Conservation (phyloP, 2,888 invertebrate genomes). For the Pseudoips prasinana region DNA sequence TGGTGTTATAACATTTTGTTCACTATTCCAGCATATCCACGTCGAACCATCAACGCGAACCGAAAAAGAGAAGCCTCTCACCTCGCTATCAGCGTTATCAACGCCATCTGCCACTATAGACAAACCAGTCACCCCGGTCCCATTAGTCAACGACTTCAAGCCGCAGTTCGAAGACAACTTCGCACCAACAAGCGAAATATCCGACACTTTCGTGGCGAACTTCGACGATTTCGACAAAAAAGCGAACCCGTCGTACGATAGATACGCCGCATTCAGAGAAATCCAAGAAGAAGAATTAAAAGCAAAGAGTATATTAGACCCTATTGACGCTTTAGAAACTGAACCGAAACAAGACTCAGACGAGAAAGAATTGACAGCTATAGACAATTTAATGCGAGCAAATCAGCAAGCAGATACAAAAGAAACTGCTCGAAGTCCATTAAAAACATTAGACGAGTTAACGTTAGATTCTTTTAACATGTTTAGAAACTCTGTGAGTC, state of each 20-base stretch:
- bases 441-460: constrained; percentile 66
- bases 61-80: constrained; percentile 50
- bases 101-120: constrained; percentile 17
- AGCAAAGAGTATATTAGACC: constrained; percentile 61
- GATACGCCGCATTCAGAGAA: constrained; percentile 94
- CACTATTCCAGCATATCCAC: constrained; percentile 60
- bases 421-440: constrained; percentile 58
- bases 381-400: constrained; percentile 54
- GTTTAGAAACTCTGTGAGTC: constrained; percentile 71
- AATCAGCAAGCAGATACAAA: constrained; percentile 52
- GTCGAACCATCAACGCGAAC: constrained; percentile 47
- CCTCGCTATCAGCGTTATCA: constrained; percentile 26
- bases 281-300: constrained; percentile 89
- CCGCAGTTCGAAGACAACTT: constrained; percentile 86
- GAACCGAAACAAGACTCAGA: constrained; percentile 64
- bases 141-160: constrained; percentile 50
- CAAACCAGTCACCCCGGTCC: constrained; percentile 27
- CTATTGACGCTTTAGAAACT: constrained; percentile 43
- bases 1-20: no score
- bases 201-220: constrained; percentile 84
- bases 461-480: constrained; percentile 68
- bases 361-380: constrained; percentile 59
- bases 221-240: constrained; percentile 84
- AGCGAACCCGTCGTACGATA: constrained; percentile 85
- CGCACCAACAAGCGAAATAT: constrained; percentile 58